A percentile compares a stretch with the other conserved stretches of the same genome.
Conservation (phyloP, 2,797 vertebrate genomes). For the Cuculus canorus region DNA sequence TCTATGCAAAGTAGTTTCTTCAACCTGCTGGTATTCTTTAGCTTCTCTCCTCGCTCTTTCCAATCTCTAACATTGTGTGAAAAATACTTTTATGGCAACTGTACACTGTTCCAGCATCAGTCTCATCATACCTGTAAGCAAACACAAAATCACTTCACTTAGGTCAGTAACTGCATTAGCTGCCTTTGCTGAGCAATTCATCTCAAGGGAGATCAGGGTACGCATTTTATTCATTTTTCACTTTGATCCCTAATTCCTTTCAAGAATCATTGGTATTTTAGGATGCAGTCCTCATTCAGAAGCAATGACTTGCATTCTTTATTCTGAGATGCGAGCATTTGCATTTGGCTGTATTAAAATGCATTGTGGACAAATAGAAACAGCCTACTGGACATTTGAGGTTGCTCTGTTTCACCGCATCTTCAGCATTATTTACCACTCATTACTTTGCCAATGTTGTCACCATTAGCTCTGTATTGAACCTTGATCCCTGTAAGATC, state of each 20-base stretch:
- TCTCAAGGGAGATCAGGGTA: not conserved
- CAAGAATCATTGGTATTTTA: not conserved
- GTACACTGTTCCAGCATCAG: not conserved
- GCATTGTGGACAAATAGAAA: not conserved
- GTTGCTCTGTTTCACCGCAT: not conserved
- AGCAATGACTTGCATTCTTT: not conserved
- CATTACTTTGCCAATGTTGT: not conserved
- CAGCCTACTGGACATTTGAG: not conserved
- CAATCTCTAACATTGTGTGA: not conserved
- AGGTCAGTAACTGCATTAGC: not conserved
- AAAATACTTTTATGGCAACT: not conserved
- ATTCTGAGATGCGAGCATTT: not conserved
- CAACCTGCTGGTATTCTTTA: not conserved
- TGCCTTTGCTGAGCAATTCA: not conserved
- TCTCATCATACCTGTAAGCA: conserved; percentile 3
- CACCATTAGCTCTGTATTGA: not conserved
- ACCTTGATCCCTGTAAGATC: not conserved
- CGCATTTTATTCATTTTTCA: not conserved
- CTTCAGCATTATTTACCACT: not conserved
- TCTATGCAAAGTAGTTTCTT: not conserved
- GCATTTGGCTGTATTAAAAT: not conserved
- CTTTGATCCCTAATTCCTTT: not conserved
- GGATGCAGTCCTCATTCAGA: not conserved
- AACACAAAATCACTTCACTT: conserved; percentile 6
- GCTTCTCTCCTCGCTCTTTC: not conserved